These are phyloP conservation scores for Boulengeromyrus knoepffleri DNA, from an alignment of 2,113 vertebrate species.

Conservation along the genomic window DNA sequence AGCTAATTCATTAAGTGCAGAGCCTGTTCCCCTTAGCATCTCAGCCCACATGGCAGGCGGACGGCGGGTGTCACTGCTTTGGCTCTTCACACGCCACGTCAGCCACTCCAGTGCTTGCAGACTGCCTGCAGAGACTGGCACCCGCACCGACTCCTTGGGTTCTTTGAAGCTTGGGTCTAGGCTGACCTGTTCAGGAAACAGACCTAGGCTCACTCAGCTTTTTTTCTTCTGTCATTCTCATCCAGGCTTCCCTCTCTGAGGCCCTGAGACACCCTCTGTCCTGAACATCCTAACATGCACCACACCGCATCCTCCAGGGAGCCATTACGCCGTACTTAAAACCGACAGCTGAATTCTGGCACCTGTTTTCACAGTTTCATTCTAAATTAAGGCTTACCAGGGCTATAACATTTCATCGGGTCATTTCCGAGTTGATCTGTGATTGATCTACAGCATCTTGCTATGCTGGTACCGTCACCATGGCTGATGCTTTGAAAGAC, in stretches of 20 bases:
- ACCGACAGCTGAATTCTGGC: neutral
- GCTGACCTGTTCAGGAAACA: neutral
- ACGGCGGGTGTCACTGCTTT: neutral
- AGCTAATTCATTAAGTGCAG: neutral
- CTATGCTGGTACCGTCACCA: neutral
- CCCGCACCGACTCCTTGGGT: neutral
- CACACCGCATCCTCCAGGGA: neutral
- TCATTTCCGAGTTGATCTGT: neutral
- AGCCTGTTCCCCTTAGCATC: neutral
- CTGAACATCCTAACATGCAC: neutral
- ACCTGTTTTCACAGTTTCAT: neutral
- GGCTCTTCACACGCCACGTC: neutral
- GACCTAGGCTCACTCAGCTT: neutral
- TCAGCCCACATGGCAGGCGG: neutral
- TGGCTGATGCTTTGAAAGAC: neutral
- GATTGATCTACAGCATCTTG: neutral
- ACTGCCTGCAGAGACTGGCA: neutral
- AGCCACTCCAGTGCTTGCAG: neutral
- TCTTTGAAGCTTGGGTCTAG: neutral
- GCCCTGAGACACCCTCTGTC: too few relatives aligned
- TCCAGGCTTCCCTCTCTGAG: neutral
- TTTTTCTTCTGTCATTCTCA: neutral
- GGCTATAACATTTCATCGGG: neutral
- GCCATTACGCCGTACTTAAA: neutral
- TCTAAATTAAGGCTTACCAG: neutral